phyloP scores from a whole-genome alignment of 2,113 vertebrate species.

The Pygoscelis adeliae region DNA sequence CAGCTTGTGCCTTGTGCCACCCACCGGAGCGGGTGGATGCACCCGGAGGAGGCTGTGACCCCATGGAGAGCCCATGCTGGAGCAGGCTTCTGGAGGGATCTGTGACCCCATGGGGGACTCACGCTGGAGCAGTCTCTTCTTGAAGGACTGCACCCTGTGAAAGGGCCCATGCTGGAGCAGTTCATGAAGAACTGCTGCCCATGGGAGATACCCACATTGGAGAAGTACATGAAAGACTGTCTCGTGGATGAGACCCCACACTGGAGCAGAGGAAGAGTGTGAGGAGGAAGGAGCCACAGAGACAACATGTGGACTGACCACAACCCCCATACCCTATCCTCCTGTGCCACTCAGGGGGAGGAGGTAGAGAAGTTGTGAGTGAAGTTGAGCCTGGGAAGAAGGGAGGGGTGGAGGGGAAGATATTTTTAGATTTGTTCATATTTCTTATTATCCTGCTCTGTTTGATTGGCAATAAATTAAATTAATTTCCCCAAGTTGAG shows the following conservation, averaged over 20 bases:
- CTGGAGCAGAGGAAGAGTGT: no score
- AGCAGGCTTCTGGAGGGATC: not conserved
- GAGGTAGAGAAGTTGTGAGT: not conserved
- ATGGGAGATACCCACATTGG: not conserved
- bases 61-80: no score
- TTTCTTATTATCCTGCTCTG: not conserved
- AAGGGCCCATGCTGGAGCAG: not conserved
- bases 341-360: no score
- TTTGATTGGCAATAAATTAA: not conserved
- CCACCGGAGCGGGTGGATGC: not conserved
- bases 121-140: not conserved
- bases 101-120: not conserved
- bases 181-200: not conserved
- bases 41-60: not conserved
- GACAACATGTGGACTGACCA: rapidly evolving
- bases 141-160: not conserved
- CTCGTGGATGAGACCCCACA: rapidly evolving
- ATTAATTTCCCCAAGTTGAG: not conserved
- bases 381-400: not conserved
- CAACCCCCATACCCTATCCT: not conserved
- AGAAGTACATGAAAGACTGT: not conserved
- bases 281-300: not conserved
- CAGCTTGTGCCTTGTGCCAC: not conserved
- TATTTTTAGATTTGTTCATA: not conserved
- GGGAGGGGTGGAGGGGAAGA: not conserved